A percentile compares a stretch with the other conserved stretches of the same genome.
phyloP scores from a whole-genome alignment of 2,113 vertebrate species.

The Ariopsis seemanni region DNA sequence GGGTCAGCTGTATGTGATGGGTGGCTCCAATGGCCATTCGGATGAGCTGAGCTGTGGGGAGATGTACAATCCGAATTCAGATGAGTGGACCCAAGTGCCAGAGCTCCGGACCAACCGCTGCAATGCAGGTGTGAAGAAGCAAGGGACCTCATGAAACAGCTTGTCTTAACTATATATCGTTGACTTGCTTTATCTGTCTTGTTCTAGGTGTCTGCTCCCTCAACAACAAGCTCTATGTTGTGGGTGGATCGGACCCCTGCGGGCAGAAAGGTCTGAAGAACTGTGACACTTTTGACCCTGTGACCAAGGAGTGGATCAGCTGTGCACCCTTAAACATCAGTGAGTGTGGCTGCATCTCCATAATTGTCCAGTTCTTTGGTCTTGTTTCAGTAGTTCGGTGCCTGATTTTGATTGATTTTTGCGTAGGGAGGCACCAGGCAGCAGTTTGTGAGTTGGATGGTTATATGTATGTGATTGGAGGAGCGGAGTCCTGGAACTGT shows the following conservation, averaged over 20 bases:
- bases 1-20: conserved; percentile 95
- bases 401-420: neutral
- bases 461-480: conserved; percentile 91
- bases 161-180: neutral
- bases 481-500: conserved; percentile 97
- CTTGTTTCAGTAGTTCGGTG: neutral
- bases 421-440: conserved; percentile 91
- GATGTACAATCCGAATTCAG: conserved; percentile 85
- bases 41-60: conserved; percentile 97
- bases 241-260: conserved; percentile 96
- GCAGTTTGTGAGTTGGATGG: conserved; percentile 90
- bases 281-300: conserved; percentile 92
- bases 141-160: neutral
- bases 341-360: conserved; percentile 58
- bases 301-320: conserved; percentile 89
- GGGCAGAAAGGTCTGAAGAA: conserved; percentile 98
- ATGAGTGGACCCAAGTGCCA: conserved; percentile 91
- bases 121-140: conserved; percentile 82
- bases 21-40: conserved; percentile 95
- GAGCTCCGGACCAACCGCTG: conserved; percentile 96
- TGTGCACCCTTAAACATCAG: conserved; percentile 93
- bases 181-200: neutral
- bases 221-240: conserved; percentile 89
- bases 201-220: conserved; percentile 88
- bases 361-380: neutral